Evolutionary conservation across 1,140 invertebrate genomes (phyloP).

Genomic region (Eupeodes corollae): DNA sequence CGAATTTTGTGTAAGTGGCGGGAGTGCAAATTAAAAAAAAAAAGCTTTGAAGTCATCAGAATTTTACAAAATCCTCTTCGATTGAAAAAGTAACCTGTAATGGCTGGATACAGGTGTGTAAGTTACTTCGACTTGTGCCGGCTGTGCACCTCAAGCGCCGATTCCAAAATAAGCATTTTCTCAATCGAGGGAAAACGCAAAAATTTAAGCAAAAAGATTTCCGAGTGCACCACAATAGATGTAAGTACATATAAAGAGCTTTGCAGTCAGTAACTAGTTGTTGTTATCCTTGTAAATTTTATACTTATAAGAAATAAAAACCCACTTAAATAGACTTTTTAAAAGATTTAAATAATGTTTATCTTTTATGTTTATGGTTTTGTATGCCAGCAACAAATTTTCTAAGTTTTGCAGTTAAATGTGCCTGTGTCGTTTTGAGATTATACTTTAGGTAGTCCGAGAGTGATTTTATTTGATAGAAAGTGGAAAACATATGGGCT

Average conservation of each 20-base stretch:
- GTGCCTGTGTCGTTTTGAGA: too few species aligned
- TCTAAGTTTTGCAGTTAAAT: too few species aligned
- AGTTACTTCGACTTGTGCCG: constrained; percentile 61
- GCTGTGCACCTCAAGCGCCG: constrained; percentile 52
- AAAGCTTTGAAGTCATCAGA: not conserved
- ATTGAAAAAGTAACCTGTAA: constrained; percentile 16
- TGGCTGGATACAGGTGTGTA: constrained; percentile 53
- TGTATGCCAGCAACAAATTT: too few species aligned
- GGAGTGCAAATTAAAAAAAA: not conserved
- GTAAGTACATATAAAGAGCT: constrained; percentile 35
- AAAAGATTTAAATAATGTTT: too few species aligned
- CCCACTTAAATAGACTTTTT: too few species aligned
- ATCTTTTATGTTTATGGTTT: too few species aligned
- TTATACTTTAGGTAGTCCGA: too few species aligned
- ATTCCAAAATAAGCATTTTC: constrained; percentile 54
- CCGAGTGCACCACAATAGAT: constrained; percentile 50
- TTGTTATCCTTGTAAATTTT: too few species aligned
- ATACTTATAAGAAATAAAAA: too few species aligned
- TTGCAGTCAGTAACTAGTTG: too few species aligned
- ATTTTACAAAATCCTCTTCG: not conserved
- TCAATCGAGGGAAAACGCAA: constrained; percentile 50
- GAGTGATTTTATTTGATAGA: too few species aligned
- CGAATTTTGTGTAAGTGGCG: not conserved
- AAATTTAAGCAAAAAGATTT: constrained; percentile 51
- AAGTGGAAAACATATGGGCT: too few species aligned